Base-by-base conservation (phyloP, 92 coral and sea anemone species). In the Palythoa grandiflora region DNA sequence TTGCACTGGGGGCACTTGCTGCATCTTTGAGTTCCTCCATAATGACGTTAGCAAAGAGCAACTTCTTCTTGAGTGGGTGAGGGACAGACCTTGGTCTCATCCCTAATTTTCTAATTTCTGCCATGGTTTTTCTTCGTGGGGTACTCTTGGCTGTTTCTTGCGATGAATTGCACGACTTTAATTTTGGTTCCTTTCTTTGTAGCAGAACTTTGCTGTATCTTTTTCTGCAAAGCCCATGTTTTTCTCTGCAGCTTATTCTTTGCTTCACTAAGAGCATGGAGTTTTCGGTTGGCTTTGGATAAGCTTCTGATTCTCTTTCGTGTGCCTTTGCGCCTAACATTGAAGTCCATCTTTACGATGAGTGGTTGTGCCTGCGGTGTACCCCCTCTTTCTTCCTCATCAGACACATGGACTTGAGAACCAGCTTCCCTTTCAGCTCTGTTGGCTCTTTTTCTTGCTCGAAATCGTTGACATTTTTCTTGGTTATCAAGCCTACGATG, bases 211-310 rank as follows among this genome's bases (percentile, higher is more conserved):
- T 75, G 86, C 86, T 81, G 75, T 2, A 81, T 55, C 86, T 36
- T 81, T 81, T 81, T 81, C 75, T 81, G 86, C 65, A 81, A 81
- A 50, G 86, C 86, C 75, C 86, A 81, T 81, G 86, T 55, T 48
- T 81, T 81, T 63, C 86, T 81, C 73, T 81, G 86, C 44, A 59
- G 86, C 54, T 81, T 55, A 55, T 81, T 39, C 21, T 81, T 81
- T 71, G 63, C 86, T 16, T 63, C 38, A 71, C 73, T 55, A 20
- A 81, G 73, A 71, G 50, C 73, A 17, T 81, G 73, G 44, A 81
- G 63, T 81, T 36, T 16, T 60, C 86, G 17, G 40, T 81, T 36
- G 17, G 86, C 86, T 63, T 81, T 81, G 39, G 86, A 81, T 48
- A 81, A 81, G 73, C 75, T 71, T 81, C 75, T 81, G 36, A 81